Evolutionary conservation across 2,888 invertebrate genomes (phyloP).

Genomic region (Diogma glabrata): DNA sequence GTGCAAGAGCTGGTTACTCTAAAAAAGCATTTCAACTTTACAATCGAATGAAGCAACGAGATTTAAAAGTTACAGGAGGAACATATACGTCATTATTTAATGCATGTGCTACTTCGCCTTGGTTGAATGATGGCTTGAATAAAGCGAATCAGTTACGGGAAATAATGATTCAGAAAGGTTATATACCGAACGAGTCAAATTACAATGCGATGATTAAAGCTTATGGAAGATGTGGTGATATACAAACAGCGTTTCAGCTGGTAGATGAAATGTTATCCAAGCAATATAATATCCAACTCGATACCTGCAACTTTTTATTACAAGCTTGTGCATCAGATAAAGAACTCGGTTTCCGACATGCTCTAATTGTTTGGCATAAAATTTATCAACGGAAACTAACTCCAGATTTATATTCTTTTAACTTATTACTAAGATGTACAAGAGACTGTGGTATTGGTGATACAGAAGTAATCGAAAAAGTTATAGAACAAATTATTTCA

Average conservation of each 20-base stretch:
- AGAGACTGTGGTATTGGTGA: constrained; percentile 73
- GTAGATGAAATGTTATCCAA: constrained; percentile 74
- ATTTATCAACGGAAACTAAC: constrained; percentile 52
- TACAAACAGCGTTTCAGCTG: constrained; percentile 63
- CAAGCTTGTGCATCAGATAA: constrained; percentile 74
- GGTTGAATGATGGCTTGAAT: constrained; percentile 52
- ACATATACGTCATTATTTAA: constrained; percentile 81
- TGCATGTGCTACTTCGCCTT: constrained; percentile 73
- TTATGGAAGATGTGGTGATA: constrained; percentile 72
- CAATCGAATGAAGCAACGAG: constrained; percentile 69
- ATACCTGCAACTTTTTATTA: constrained; percentile 67
- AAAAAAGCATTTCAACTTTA: constrained; percentile 76
- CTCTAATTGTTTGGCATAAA: constrained; percentile 76
- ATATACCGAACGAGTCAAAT: constrained; percentile 59
- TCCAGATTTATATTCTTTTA: constrained; percentile 65
- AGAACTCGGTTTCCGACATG: constrained; percentile 68
- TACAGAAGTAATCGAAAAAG: constrained; percentile 42
- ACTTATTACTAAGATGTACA: constrained; percentile 65
- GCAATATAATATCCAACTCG: constrained; percentile 45
- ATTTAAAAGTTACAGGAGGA: constrained; percentile 52
- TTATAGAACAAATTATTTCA: constrained; percentile 35
- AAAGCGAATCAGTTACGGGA: constrained; percentile 53
- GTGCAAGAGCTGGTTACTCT: constrained; percentile 72
- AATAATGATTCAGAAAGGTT: constrained; percentile 55
- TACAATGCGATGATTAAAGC: constrained; percentile 88